Base-by-base conservation (phyloP, 2,888 invertebrate species). In the Kuschelorhynchus macadamiae region DNA sequence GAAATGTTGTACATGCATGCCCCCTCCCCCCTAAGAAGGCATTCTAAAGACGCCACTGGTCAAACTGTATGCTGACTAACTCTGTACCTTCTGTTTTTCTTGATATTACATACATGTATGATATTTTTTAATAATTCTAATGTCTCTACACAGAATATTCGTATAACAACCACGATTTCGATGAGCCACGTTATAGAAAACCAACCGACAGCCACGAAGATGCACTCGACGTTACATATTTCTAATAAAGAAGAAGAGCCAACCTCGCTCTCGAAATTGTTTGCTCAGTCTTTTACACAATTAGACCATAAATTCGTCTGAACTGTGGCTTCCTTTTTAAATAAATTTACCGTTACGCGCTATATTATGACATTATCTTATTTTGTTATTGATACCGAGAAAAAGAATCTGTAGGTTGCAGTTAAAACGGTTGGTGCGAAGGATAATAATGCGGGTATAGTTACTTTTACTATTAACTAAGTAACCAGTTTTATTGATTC, bases 211-310 rank as follows among this genome's bases (percentile, higher is more conserved):
- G 7, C 25, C 7, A 25, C 7, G 25, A 3, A 7, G 25, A 25
- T 25, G 25, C 25, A 25, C 4, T 25, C 7, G 7, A 3, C 25
- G 25, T 25, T 8, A 50, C 18, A 50, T 50, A 30, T 50, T 50
- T 47, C 47, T 47, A 20, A 21, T n/a, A 47, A 3, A 16, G 33
- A 16, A 50, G 33, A 30, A 32, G 36, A 17, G 21, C 18, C 14
- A 32, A 47, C 5, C 16, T 61, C 32, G 33, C 8, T 32, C 42
- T 41, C 33, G 20, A 61, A 44, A 1, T 42, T 61, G 50, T 61
- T 61, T 52, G 20, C 50, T 52, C 20, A 47, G 32, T 61, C 41
- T 59, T 61, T 52, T 52, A 61, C 44, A 61, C 61, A 52, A 61
- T 52, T 52, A 52, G 41, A 25, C 52, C 61, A 52, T 61, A 61